Evolutionary conservation across 1,140 invertebrate species (phyloP), one percentile per base, ranked within the genome.

Genomic region (Zaprionus taronus): DNA sequence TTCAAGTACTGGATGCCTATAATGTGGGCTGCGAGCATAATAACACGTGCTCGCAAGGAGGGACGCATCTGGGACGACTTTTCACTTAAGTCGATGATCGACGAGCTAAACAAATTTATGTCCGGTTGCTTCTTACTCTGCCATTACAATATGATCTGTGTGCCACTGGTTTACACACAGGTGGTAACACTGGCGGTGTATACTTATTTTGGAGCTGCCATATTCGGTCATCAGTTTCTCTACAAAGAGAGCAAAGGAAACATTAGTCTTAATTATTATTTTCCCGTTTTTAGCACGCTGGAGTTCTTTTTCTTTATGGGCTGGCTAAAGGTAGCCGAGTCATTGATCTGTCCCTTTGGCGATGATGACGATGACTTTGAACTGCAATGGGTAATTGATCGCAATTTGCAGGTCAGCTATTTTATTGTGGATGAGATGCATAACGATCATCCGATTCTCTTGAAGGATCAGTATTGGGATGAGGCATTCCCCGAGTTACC

Each of bases 1-100:
- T 96, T 97, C 28, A 99, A 98, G 91, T 98, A 98, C 92, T 99
- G 98, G 97, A 95, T 99, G 87, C 98, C 98, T 26, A 96, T 99
- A 49, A 96, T 98, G 22, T 99, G 98, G 98, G 97, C 97, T 1
- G 96, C 97, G 5, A 97, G 96, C 91, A 97, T 99, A 63, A 96
- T 98, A 26, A 97, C 97, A 0, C 94, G 96, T 38, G 97, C 96
- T 26, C 94, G 98, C 3, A 97, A 97, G 91, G 98, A 99, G 93
- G 97, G 97, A 1, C 94, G 97, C 80, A 98, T 99, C 80, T 95
- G 97, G 57, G 97, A 98, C 81, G 98, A 99, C 93, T 98, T 98
- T 87, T 97, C 97, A 1, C 96, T 98, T 0, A 98, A 98, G 91
- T 98, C 97, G 0, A 95, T 98, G 49, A 96, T 98, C 68, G 97